These are phyloP conservation scores for Chesias legatella DNA, from an alignment of 2,888 invertebrate species.

Conservation along the genomic window DNA sequence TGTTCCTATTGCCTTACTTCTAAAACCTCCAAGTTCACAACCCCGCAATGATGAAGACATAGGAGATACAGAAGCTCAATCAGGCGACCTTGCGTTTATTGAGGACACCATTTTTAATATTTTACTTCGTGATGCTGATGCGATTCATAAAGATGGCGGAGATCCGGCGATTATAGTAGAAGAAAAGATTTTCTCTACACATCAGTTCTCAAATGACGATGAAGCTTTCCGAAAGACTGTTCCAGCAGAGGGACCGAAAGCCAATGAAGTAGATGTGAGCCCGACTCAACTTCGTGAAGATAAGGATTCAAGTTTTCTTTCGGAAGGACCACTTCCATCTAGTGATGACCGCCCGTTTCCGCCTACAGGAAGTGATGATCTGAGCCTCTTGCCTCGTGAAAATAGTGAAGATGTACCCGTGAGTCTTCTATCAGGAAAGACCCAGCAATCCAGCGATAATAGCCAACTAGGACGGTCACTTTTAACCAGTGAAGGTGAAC, in stretches of 20 bases:
- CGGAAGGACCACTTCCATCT: neutral
- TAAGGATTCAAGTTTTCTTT: neutral
- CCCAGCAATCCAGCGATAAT: neutral
- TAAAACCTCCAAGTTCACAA: constrained; percentile 10
- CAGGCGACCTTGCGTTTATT: constrained; percentile 2
- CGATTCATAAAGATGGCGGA: too few relatives aligned
- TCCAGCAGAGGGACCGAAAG: too few relatives aligned
- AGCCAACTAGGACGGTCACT: too few relatives aligned
- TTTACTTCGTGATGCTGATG: neutral
- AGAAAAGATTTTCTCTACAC: too few relatives aligned
- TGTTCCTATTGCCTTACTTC: constrained; percentile 13
- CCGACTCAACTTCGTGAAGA: neutral
- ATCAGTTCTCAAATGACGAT: too few relatives aligned
- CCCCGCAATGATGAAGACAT: constrained; percentile 9
- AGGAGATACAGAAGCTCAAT: neutral
- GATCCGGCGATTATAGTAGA: too few relatives aligned
- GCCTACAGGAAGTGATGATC: neutral
- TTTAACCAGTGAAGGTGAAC: too few relatives aligned
- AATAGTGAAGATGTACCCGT: neutral
- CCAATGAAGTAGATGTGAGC: too few relatives aligned
- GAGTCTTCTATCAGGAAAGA: neutral
- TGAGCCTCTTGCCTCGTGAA: neutral
- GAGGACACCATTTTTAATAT: constrained; percentile 5
- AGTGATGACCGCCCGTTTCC: neutral
- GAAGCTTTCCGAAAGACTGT: too few relatives aligned